A percentile compares a stretch with the other conserved stretches of the same genome.
These are phyloP conservation scores for Scolopax mira DNA, from an alignment of 2,113 vertebrate genomes.

Conservation along the genomic window DNA sequence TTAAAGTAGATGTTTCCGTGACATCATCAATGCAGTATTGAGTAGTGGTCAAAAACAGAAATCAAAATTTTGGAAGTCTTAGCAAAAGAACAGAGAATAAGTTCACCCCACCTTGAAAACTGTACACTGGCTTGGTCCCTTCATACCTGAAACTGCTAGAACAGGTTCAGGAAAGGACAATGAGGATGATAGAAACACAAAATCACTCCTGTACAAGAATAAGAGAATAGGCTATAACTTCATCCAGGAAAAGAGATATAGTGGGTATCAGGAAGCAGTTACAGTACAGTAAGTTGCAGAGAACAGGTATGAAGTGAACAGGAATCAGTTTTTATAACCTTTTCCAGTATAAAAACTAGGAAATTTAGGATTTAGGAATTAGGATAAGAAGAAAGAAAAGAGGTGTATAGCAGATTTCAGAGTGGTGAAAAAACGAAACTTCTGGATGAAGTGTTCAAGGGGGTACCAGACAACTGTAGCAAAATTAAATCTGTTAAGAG, in stretches of 20 bases:
- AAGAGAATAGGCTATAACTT: not conserved
- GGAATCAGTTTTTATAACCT: not conserved
- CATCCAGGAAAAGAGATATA: not conserved
- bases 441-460: not conserved
- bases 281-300: not conserved
- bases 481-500: not conserved
- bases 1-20: not conserved
- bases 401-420: not conserved
- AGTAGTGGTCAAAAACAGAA: not conserved
- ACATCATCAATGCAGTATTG: not conserved
- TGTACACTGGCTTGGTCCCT: not conserved
- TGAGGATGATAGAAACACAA: not conserved
- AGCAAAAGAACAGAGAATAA: not conserved
- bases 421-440: not conserved
- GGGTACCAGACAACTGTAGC: not conserved
- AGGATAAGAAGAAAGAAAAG: not conserved
- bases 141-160: not conserved
- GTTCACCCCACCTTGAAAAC: not conserved
- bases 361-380: not conserved
- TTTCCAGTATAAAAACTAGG: not conserved
- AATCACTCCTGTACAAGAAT: not conserved
- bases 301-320: not conserved
- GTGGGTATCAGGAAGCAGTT: not conserved
- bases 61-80: not conserved
- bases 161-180: not conserved